These are phyloP conservation scores for Orchesellides sinensis DNA, from an alignment of 2,888 invertebrate genomes.

Conservation along the genomic window DNA sequence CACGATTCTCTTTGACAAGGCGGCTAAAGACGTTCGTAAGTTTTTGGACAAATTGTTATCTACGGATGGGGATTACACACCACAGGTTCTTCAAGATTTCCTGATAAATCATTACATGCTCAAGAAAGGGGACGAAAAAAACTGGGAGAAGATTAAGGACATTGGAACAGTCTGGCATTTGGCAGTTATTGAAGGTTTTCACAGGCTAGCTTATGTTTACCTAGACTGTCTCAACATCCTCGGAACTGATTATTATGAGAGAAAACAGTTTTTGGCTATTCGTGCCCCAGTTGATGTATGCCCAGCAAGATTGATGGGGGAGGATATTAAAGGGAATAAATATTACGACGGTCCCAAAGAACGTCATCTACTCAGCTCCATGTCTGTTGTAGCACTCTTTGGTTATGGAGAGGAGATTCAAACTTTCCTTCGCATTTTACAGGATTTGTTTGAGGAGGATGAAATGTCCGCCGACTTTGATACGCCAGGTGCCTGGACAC, in stretches of 20 bases:
- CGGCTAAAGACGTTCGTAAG: not conserved
- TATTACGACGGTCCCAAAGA: not conserved
- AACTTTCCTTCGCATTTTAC: not conserved
- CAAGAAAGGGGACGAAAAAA: not conserved
- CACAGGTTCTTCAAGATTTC: conserved; percentile 6
- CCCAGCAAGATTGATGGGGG: not conserved
- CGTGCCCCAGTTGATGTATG: not conserved
- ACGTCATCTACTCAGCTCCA: conserved; percentile 2
- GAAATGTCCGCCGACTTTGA: conserved; percentile 3
- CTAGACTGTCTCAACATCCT: too few species aligned
- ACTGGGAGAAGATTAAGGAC: conserved; percentile 4
- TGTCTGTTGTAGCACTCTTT: conserved; percentile 24
- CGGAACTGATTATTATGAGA: too few species aligned
- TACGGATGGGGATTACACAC: not conserved
- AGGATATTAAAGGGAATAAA: not conserved
- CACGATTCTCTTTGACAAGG: not conserved
- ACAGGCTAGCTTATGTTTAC: not conserved
- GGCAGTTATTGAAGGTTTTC: conserved; percentile 22
- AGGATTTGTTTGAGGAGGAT: not conserved
- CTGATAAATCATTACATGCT: conserved; percentile 29
- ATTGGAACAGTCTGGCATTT: conserved; percentile 30
- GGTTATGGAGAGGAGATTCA: not conserved
- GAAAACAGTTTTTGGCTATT: not conserved
- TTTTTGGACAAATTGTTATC: conserved; percentile 5
- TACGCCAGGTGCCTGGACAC: conserved; percentile 12